Evolutionary conservation across 1,140 invertebrate genomes (phyloP).

Genomic region (Gonioctena quinquepunctata): DNA sequence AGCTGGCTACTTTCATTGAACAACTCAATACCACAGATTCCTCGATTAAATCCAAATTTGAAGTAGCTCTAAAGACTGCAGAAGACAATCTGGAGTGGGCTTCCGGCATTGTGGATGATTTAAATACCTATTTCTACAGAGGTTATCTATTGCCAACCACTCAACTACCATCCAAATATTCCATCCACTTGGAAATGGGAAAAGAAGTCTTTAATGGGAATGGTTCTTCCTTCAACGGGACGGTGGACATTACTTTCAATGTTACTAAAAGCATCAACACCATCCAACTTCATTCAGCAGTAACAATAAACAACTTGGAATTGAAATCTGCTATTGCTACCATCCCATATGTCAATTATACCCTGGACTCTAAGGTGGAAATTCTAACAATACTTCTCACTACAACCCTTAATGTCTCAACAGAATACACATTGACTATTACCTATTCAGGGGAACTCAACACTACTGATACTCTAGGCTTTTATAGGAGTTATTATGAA

Average conservation of each 20-base stretch:
- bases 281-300: conserved; percentile 2
- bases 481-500: conserved; percentile 1
- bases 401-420: neutral
- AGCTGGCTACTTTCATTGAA: too few relatives aligned
- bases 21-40: too few relatives aligned
- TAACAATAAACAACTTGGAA: neutral
- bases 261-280: neutral
- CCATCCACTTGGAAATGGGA: neutral
- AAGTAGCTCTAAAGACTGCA: too few relatives aligned
- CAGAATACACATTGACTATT: neutral
- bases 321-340: neutral
- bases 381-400: neutral
- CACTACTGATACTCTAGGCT: neutral
- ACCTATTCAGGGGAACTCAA: neutral
- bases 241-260: conserved; percentile 5
- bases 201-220: neutral
- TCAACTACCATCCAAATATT: neutral
- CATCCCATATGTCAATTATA: neutral
- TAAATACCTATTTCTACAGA: too few relatives aligned
- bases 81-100: too few relatives aligned
- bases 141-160: neutral
- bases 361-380: neutral
- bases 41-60: too few relatives aligned
- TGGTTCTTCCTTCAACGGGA: neutral
- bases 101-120: too few relatives aligned